These are phyloP conservation scores for Drosophila nigrodunni DNA, from an alignment of 1,140 invertebrate species.

Conservation along the genomic window DNA sequence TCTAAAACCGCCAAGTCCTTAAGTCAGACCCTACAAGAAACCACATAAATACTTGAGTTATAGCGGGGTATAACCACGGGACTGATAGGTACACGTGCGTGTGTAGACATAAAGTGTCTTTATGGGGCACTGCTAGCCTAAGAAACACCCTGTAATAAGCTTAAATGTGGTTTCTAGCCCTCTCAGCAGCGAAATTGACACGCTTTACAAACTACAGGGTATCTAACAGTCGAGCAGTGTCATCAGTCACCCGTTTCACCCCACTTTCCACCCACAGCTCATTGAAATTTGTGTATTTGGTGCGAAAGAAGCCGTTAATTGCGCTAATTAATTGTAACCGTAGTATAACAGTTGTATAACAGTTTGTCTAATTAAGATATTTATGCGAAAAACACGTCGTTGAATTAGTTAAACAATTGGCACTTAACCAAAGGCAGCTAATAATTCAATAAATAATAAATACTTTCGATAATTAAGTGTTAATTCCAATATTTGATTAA, in stretches of 20 bases:
- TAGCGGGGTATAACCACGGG: neutral
- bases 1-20: slow-evolving; percentile 8
- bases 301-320: neutral
- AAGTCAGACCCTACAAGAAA: neutral
- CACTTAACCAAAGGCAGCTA: neutral
- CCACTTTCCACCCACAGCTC: too few species aligned
- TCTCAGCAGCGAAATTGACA: too few species aligned
- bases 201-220: too few species aligned
- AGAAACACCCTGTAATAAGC: neutral
- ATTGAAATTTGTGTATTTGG: neutral
- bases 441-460: slow-evolving; percentile 16
- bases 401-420: neutral
- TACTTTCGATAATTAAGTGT: slow-evolving; percentile 1
- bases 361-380: slow-evolving; percentile 16
- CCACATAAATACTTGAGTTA: neutral
- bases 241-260: neutral
- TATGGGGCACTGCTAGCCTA: neutral
- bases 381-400: slow-evolving; percentile 19
- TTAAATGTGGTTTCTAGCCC: too few species aligned
- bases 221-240: too few species aligned
- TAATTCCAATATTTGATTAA: slow-evolving; percentile 13
- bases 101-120: neutral
- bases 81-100: neutral
- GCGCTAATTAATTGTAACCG: slow-evolving; percentile 11
- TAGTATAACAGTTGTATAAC: slow-evolving; percentile 1